Base-by-base conservation (phyloP, 2,888 invertebrate genomes). In the Polymixis flavicincta region DNA sequence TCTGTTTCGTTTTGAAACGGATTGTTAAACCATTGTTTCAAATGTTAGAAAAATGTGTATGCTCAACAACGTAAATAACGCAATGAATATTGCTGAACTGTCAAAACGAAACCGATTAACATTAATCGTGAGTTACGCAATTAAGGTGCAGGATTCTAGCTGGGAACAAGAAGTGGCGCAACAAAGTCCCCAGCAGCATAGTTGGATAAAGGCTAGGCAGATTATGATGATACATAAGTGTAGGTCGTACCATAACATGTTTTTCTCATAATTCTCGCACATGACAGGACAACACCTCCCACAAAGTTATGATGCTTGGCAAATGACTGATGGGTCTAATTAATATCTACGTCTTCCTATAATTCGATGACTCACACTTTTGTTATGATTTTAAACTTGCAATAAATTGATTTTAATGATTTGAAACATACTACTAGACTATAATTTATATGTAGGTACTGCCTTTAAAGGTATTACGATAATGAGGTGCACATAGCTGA, bases 211-310 rank as follows among this genome's bases (percentile, higher is more conserved):
- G 9, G 9, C 42, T 42, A 42, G 0, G 42, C 11, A 42, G 9
- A 42, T 42, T 9, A 42, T 42, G 9, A 11, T 42, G 11, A 42
- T 3, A 42, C 11, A 42, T 82, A 78, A 78, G 82, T 74, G 60
- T 74, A 61, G 67, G 68, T 78, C 68, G 72, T 52, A 68, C 7
- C 32, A 57, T 70, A 37, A 68, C 83, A 79, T 70, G 75, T 79
- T 79, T 76, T 83, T 64, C 54, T 28, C 19, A 76, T 83, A 63
- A 82, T 71, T 57, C 22, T 69, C 22, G 32, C 63, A 61, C 73
- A 73, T 75, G 80, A 65, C 70, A 71, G 22, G 60, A 54, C 19
- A 52, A 9, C 32, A 69, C 68, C 74, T 54, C 72, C 64, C 32
- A 71, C 69, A 60, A 76, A 69, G 45, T 42, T 68, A 71, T 60